Evolutionary conservation across 1,140 invertebrate genomes (phyloP), one percentile per base, ranked within the genome.

Genomic region (Caerostris darwini): DNA sequence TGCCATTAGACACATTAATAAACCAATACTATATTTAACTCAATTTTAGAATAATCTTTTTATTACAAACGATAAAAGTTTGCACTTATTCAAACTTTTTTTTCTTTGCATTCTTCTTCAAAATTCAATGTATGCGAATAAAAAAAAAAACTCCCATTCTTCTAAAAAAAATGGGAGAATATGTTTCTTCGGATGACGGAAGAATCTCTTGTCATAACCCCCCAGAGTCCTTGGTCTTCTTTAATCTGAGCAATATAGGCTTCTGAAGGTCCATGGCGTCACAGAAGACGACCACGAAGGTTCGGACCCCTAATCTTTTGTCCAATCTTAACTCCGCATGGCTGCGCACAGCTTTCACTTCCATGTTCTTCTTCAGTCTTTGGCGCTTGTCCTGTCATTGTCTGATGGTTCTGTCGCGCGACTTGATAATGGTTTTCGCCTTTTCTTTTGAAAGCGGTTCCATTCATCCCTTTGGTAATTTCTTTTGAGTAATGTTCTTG

Each of bases 401-500:
- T 77, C 69, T 77, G 69, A 5, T 3, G 69, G 50, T 19, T 77
- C 19, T 77, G 69, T 77, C 69, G 69, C 69, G 69, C 69, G 50
- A 34, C 8, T 10, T 5, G 19, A 77, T 77, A 1, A 77, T 77
- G 69, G 34, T 77, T 12, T 77, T 77, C 69, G 69, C 69, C 69
- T 34, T 50, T 77, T 77, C 69, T 50, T 77, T 77, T 77, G 69
- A 77, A 77, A 77, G 3, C 69, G 1, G 19, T 77, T 77, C 69
- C 34, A 53, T 77, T 77, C 69, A 77, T 77, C 19, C 8, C 10
- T 77, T 50, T 34, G 8, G 19, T 34, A 53, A 34, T 34, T 34
- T 34, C 50, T 17, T 77, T 77, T 77, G 69, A 77, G 69, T 77
- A 77, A 77, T 77, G 69, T 77, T 34, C 69, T 77, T 77, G 69